Percentiles rank a stretch among this genome's conserved stretches.
Conservation (phyloP, 2,113 vertebrate species). For the Aegithalos caudatus region DNA sequence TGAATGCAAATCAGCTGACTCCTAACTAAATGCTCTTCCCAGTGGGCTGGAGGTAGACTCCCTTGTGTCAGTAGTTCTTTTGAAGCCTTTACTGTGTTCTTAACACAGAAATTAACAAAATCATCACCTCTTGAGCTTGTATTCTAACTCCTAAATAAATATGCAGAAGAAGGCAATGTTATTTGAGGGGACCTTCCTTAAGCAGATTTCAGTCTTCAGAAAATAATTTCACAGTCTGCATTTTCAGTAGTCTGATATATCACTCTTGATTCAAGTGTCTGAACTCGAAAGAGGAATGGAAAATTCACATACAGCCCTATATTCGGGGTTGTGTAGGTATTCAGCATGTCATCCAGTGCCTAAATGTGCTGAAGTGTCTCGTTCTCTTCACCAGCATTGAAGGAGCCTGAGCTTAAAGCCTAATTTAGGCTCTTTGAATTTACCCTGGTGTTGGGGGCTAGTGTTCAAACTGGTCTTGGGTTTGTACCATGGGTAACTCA, state of each 20-base stretch:
- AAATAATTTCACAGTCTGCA: not conserved
- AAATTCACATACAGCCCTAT: not conserved
- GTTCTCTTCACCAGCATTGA: not conserved
- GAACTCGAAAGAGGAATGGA: not conserved
- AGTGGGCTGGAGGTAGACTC: not conserved
- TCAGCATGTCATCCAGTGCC: not conserved
- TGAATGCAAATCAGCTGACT: not conserved
- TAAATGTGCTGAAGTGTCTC: not conserved
- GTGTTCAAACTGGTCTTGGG: fast-evolving
- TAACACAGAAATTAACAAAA: not conserved
- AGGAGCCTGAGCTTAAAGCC: not conserved
- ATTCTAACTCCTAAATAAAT: not conserved
- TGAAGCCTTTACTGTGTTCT: not conserved
- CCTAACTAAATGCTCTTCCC: not conserved
- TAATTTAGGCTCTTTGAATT: not conserved
- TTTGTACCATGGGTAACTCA: not conserved
- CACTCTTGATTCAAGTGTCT: not conserved
- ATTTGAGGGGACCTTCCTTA: not conserved
- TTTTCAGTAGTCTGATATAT: not conserved
- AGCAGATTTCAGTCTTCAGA: not conserved
- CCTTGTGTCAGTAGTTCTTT: not conserved
- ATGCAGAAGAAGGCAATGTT: not conserved
- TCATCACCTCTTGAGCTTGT: not conserved
- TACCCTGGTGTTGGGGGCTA: not conserved
- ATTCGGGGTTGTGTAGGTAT: not conserved